Evolutionary conservation across 2,797 vertebrate genomes (phyloP), one percentile per base, ranked within the genome.

Genomic region (Anguilla pacifica): DNA sequence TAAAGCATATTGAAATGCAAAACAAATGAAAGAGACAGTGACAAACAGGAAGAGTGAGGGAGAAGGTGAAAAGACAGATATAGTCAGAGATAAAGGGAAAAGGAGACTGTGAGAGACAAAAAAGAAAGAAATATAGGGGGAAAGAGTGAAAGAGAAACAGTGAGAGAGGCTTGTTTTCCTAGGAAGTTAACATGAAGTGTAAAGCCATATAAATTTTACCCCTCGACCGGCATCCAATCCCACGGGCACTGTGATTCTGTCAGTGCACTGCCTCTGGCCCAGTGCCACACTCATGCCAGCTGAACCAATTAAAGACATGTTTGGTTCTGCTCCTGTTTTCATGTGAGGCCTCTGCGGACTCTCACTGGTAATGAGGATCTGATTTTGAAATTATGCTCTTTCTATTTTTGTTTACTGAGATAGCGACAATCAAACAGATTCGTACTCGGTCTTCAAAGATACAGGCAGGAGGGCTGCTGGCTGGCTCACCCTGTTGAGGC

Each of bases 251-350:
- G 88, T 90, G 89, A 90, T 74, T 77, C 79, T n/a, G 61, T 88
- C 83, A 88, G 81, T 77, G 74, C 86, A 87, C 88, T 82, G 43
- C 89, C 88, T 89, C 89, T 92, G 92, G 91, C 92, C 89, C 70
- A 51, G 87, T 84, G 90, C 88, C 88, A 84, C 90, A 87, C 55
- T 86, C 28, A 6, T 31, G 35, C 88, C 87, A 83, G 87, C 87
- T 89, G 31, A 91, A 90, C 90, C 91, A 92, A 93, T 92, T 91
- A 92, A 81, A 89, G 85, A 57, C 89, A 89, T 88, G 77, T 15
- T 74, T 87, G 87, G 89, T 87, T 64, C 67, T 53, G 49, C 81
- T 83, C 55, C 85, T 90, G 87, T 89, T 74, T 64, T 85, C 61
- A 1, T 46, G 46, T 53, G 51, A 81, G 87, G 81, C 28, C 74